Evolutionary conservation across 2,797 vertebrate species (phyloP).

Genomic region (Pterois miles): DNA sequence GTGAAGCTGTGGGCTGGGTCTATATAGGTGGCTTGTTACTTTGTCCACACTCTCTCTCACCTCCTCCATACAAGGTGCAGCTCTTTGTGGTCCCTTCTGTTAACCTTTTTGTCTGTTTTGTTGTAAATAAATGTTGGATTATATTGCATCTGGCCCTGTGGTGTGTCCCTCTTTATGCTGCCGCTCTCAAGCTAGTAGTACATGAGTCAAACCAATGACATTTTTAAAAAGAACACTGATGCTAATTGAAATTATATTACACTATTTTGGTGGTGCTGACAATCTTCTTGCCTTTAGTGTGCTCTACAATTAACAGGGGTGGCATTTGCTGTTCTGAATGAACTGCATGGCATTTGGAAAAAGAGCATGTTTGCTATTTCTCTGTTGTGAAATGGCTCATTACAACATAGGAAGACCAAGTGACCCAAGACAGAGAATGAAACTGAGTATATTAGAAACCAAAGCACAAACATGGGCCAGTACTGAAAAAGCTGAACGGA

Average conservation of each 20-base stretch:
- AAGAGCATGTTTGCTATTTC: background rate
- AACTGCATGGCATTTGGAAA: background rate
- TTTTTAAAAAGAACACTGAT: background rate
- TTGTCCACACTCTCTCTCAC: too few relatives aligned
- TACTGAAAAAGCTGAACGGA: background rate
- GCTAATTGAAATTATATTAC: background rate
- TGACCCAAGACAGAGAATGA: background rate
- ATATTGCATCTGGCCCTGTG: too few relatives aligned
- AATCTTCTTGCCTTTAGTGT: background rate
- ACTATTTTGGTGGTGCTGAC: background rate
- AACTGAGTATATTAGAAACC: conserved; percentile 2
- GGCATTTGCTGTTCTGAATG: background rate
- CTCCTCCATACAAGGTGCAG: too few relatives aligned
- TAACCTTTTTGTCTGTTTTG: too few relatives aligned
- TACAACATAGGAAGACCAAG: background rate
- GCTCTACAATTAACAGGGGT: background rate
- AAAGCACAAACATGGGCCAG: background rate
- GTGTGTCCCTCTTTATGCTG: too few relatives aligned
- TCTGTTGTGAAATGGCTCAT: conserved; percentile 4
- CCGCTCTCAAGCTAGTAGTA: too few relatives aligned
- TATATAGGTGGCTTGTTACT: too few relatives aligned
- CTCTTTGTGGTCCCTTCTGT: too few relatives aligned
- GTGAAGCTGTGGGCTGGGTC: too few relatives aligned
- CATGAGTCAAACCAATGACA: background rate
- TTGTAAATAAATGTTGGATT: too few relatives aligned